Evolutionary conservation across 2,113 vertebrate genomes (phyloP).

Genomic region (Pluvialis apricaria): DNA sequence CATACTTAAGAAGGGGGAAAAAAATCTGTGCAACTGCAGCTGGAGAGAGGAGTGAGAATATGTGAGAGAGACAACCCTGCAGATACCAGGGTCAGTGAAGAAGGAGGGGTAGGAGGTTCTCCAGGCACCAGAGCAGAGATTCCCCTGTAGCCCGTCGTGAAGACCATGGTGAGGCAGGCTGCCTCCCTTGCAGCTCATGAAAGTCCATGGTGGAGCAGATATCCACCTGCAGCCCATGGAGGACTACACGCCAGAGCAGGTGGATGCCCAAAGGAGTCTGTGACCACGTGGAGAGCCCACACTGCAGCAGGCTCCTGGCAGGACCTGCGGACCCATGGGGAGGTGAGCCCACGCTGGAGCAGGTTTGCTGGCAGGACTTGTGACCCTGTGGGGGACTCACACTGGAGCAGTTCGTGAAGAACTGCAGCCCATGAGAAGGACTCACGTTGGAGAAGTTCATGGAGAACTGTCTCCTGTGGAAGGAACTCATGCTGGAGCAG

Average conservation of each 20-base stretch:
- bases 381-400: too few species aligned
- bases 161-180: background rate
- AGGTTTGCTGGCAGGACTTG: background rate
- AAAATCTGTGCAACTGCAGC: background rate
- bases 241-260: background rate
- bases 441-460: too few species aligned
- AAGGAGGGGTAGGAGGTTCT: background rate
- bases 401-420: too few species aligned
- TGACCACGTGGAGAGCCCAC: background rate
- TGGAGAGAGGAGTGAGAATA: background rate
- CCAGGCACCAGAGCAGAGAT: background rate
- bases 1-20: background rate
- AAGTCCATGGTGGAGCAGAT: background rate
- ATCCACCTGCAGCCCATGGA: background rate
- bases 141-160: background rate
- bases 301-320: background rate
- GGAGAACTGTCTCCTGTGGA: background rate
- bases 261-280: background rate
- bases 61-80: background rate
- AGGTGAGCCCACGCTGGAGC: background rate
- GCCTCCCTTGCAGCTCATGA: background rate
- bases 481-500: background rate
- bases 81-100: background rate
- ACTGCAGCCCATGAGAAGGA: too few species aligned
- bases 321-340: background rate